phyloP scores from a whole-genome alignment of 2,797 vertebrate species.

The Crypturellus tataupa region DNA sequence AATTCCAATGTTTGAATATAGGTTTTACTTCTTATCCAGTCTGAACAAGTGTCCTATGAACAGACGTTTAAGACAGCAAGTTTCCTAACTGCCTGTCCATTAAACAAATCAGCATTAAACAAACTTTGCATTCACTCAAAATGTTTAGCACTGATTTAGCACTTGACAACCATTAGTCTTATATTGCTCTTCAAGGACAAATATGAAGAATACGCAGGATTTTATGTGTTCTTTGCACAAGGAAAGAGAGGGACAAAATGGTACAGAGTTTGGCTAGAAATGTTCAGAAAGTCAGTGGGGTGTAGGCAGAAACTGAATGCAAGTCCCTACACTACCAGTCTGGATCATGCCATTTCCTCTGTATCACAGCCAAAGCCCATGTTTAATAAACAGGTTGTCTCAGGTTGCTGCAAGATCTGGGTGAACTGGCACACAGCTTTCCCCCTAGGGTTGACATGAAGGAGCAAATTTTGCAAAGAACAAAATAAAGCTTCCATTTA shows the following conservation, averaged over 20 bases:
- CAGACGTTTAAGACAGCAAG: background rate
- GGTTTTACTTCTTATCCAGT: background rate
- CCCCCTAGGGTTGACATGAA: conserved; percentile 69
- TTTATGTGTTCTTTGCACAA: background rate
- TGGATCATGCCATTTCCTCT: conserved; percentile 68
- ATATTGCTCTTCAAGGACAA: background rate
- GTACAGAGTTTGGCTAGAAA: conserved; percentile 22
- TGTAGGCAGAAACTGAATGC: conserved; percentile 59
- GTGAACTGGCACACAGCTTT: conserved; percentile 66
- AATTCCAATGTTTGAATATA: background rate
- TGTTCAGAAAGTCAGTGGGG: background rate
- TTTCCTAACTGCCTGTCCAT: background rate
- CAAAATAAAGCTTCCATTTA: conserved; percentile 47
- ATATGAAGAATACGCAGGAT: background rate
- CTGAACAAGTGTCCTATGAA: background rate
- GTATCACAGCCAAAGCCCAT: conserved; percentile 47
- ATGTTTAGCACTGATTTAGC: background rate
- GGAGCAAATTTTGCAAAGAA: conserved; percentile 49
- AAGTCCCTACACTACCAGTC: conserved; percentile 66
- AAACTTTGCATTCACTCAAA: background rate
- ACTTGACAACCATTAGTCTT: background rate
- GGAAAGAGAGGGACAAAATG: background rate
- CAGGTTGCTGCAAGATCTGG: conserved; percentile 70
- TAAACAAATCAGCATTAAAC: background rate
- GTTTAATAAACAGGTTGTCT: conserved; percentile 75